These are phyloP conservation scores for Hyppa rectilinea DNA, from an alignment of 2,888 invertebrate species.

Conservation along the genomic window DNA sequence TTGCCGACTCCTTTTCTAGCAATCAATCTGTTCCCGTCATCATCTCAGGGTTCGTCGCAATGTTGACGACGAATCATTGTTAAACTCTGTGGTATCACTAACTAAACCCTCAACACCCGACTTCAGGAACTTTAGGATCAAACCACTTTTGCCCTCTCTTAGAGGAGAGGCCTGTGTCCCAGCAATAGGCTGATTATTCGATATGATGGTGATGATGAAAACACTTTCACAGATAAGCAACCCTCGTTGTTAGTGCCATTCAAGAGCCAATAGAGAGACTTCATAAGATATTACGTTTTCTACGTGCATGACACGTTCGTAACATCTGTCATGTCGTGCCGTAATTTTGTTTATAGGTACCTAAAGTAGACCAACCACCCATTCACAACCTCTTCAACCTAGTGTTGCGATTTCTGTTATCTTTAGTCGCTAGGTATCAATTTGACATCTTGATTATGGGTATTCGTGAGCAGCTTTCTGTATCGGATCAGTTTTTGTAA, in stretches of 20 bases:
- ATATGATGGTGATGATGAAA: too few relatives aligned
- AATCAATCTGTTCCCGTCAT: too few relatives aligned
- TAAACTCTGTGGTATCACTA: too few relatives aligned
- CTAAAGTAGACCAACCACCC: background rate
- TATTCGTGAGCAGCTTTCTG: conserved; percentile 12
- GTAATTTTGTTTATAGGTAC: background rate
- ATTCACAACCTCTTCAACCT: conserved; percentile 16
- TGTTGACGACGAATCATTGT: too few relatives aligned
- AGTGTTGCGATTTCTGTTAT: background rate
- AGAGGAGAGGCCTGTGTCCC: too few relatives aligned
- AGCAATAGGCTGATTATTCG: too few relatives aligned
- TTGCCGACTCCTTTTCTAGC: background rate
- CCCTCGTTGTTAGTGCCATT: too few relatives aligned
- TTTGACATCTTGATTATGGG: conserved; percentile 34
- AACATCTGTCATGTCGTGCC: background rate
- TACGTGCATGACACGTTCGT: background rate
- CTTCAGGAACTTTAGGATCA: too few relatives aligned
- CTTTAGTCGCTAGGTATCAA: background rate
- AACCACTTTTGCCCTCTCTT: too few relatives aligned
- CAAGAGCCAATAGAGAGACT: too few relatives aligned
- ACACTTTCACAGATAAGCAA: too few relatives aligned
- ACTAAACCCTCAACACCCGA: background rate
- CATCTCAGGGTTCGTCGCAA: background rate
- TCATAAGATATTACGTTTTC: background rate
- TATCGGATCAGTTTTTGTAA: conserved; percentile 34